Evolutionary conservation across 2,888 invertebrate genomes (phyloP).

Genomic region (Sinopyrophorus schimmeli): DNA sequence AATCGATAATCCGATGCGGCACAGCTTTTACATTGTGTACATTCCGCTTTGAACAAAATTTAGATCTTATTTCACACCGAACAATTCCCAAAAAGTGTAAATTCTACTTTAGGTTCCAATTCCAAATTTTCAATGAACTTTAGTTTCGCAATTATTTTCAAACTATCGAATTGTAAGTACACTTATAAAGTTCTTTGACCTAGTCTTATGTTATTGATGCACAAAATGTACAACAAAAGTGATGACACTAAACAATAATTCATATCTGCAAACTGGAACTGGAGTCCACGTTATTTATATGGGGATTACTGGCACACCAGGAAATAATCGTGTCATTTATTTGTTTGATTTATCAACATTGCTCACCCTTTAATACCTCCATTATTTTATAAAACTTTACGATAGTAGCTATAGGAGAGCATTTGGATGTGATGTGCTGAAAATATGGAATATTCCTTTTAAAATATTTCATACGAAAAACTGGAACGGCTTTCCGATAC

Average conservation of each 20-base stretch:
- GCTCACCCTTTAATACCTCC: conserved; percentile 10
- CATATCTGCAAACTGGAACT: conserved; percentile 22
- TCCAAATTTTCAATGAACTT: too few species aligned
- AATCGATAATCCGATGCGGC: too few species aligned
- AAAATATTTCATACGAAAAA: too few species aligned
- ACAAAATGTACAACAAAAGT: conserved; percentile 17
- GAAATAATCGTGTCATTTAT: conserved; percentile 21
- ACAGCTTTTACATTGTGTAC: too few species aligned
- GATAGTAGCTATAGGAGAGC: conserved; percentile 5
- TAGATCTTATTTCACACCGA: too few species aligned
- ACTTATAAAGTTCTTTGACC: conserved; percentile 13
- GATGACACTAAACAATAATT: conserved; percentile 18
- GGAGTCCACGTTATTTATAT: conserved; percentile 20
- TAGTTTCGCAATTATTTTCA: too few species aligned
- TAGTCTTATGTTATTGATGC: conserved; percentile 13
- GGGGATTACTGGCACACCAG: conserved; percentile 19
- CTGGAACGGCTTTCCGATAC: too few species aligned
- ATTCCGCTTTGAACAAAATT: too few species aligned
- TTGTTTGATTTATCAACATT: conserved; percentile 24
- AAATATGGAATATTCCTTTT: conserved; percentile 7
- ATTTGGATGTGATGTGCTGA: conserved; percentile 1
- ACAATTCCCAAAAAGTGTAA: too few species aligned
- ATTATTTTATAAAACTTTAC: conserved; percentile 11
- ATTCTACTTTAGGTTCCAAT: too few species aligned
- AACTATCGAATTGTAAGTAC: conserved; percentile 12